Evolutionary conservation across 1,140 invertebrate genomes (phyloP).

Genomic region (Hycleus phaleratus): DNA sequence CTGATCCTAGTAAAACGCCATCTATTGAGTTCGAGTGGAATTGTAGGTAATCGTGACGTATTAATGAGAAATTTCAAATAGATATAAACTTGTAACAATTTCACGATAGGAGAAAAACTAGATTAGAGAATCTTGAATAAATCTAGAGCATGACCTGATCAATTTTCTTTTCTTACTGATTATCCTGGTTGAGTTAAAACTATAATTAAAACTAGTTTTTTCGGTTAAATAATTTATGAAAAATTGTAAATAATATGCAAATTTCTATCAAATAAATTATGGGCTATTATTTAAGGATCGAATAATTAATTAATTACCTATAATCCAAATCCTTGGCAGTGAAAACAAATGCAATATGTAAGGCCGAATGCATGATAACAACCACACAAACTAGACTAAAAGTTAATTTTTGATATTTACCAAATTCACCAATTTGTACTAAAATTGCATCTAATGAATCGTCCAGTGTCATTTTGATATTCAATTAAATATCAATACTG

Average conservation of each 20-base stretch:
- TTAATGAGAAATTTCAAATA: too few species aligned
- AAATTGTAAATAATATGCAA: neutral
- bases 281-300: neutral
- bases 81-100: too few species aligned
- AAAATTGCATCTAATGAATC: slow-evolving; percentile 37
- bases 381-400: slow-evolving; percentile 47
- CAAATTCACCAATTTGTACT: slow-evolving; percentile 44
- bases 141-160: too few species aligned
- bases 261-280: neutral
- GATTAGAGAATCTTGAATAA: too few species aligned
- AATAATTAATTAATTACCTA: slow-evolving; percentile 36
- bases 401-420: slow-evolving; percentile 45
- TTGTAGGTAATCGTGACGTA: too few species aligned
- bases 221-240: neutral
- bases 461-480: slow-evolving; percentile 20
- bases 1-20: too few species aligned
- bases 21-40: too few species aligned
- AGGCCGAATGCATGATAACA: slow-evolving; percentile 49
- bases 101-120: too few species aligned
- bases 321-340: slow-evolving; percentile 48
- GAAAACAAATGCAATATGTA: slow-evolving; percentile 57
- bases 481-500: too few species aligned
- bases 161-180: too few species aligned
- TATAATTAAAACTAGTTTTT: neutral
- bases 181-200: neutral